Evolutionary conservation across 1,140 invertebrate species (phyloP).

Genomic region (Drosophila mauritiana): DNA sequence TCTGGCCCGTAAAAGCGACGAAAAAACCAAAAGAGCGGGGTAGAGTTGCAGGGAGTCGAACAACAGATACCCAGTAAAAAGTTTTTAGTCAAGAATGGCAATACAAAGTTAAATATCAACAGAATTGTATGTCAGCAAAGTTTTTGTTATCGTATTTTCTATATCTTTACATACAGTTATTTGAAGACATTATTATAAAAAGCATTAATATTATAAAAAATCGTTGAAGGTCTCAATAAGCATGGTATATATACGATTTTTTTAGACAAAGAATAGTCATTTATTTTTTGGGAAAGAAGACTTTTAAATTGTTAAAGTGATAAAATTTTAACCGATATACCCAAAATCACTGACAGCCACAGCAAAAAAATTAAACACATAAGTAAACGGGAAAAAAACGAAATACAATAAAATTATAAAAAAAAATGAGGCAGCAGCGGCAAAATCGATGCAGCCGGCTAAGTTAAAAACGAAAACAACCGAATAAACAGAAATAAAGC

Average conservation of each 20-base stretch:
- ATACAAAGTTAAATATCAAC: neutral
- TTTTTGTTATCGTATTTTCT: no score
- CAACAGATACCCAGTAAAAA: constrained; percentile 1
- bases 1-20: constrained; percentile 63
- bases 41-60: neutral
- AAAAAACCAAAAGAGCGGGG: constrained; percentile 28
- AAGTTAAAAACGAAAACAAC: constrained; percentile 46
- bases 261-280: no score
- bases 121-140: neutral
- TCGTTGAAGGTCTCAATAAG: no score
- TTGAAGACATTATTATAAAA: no score
- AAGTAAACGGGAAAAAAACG: constrained; percentile 57
- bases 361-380: constrained; percentile 72
- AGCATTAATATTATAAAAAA: no score
- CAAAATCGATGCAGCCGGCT: constrained; percentile 72
- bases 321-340: neutral
- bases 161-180: no score
- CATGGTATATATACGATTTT: no score
- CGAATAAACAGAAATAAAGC: constrained; percentile 41
- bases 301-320: no score
- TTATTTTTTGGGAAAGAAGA: no score
- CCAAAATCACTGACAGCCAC: neutral
- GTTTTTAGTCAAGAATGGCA: neutral
- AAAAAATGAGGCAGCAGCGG: constrained; percentile 46
- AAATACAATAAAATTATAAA: constrained; percentile 74